Evolutionary conservation across 1,140 invertebrate genomes (phyloP), one percentile per base, ranked within the genome.

Genomic region (Cardiocondyla obscurior): DNA sequence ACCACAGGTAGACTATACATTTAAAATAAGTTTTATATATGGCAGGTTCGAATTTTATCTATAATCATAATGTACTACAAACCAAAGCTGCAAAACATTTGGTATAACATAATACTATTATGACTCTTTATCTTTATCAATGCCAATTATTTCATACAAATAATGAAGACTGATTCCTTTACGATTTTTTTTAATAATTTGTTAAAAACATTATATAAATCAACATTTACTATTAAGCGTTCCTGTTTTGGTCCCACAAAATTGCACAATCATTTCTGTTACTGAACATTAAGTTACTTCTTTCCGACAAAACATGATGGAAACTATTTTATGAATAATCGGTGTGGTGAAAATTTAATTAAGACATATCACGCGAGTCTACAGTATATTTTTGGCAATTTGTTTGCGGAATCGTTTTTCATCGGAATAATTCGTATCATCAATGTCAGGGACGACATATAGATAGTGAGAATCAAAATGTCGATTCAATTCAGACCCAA

Each of bases 191-290:
- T n/a, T n/a, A n/a, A n/a, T n/a, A n/a, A 5, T 74, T 60, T 30
- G 39, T 65, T 46, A 67, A n/a, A n/a, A n/a, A 36, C 19, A 49
- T 64, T 77, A 42, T 30, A 28, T 69, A 16, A 77, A 44, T 60
- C 64, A 82, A 84, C 55, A 67, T 28, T 79, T 77, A 82, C 55
- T 83, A 81, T 81, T 77, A 42, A 87, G 46, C 73, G 74, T 60
- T 77, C 55, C 39, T 77, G 8, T 82, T 92, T 79, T 92, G 90
- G 90, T 91, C 91, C 91, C 90, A 88, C 88, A 81, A 91, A 91
- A 90, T 91, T 89, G 84, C 83, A 89, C 83, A 88, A 90, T 90
- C 67, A 82, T 58, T 19, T 62, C 36, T 67, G 58, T 12, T 73
- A 88, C 33, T n/a, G 12, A 12, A 74, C 42, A 74, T 10, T 55